Percentiles rank a stretch among this genome's conserved stretches.
phyloP scores from a whole-genome alignment of 1,140 invertebrate genomes.

The Contarinia nasturtii region DNA sequence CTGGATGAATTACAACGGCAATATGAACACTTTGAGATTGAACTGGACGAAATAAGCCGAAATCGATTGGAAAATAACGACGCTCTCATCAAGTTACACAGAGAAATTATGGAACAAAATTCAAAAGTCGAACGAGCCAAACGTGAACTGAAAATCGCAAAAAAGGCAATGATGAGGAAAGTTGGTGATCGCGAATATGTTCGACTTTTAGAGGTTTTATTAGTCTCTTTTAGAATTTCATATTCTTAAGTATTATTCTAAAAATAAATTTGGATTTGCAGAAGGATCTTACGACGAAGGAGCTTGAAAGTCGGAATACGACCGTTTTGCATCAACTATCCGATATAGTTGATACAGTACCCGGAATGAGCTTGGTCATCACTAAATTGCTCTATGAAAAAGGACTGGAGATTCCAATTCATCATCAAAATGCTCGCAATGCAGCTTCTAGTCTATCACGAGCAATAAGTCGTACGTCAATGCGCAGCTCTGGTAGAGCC shows the following conservation, averaged over 20 bases:
- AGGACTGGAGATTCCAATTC: slow-evolving; percentile 16
- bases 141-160: slow-evolving; percentile 14
- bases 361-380: slow-evolving; percentile 9
- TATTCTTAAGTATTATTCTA: background rate
- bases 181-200: slow-evolving; percentile 18
- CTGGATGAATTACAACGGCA: slow-evolving; percentile 8
- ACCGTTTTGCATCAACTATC: slow-evolving; percentile 20
- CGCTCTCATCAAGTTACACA: slow-evolving; percentile 10
- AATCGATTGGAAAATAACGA: slow-evolving; percentile 12
- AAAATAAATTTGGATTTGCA: background rate
- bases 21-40: slow-evolving; percentile 6
- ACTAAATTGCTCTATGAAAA: slow-evolving; percentile 13
- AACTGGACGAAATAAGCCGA: slow-evolving; percentile 4
- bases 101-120: slow-evolving; percentile 17
- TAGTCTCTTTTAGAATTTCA: background rate
- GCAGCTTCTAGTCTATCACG: background rate
- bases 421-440: background rate
- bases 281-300: slow-evolving; percentile 19
- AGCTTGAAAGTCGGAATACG: slow-evolving; percentile 20
- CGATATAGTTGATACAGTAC: slow-evolving; percentile 14
- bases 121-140: slow-evolving; percentile 16
- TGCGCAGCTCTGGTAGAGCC: too few relatives aligned
- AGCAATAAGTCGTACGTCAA: too few relatives aligned
- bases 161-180: slow-evolving; percentile 11
- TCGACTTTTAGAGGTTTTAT: slow-evolving; percentile 10